Evolutionary conservation across 2,113 vertebrate genomes (phyloP).

Genomic region (Phasianus colchicus): DNA sequence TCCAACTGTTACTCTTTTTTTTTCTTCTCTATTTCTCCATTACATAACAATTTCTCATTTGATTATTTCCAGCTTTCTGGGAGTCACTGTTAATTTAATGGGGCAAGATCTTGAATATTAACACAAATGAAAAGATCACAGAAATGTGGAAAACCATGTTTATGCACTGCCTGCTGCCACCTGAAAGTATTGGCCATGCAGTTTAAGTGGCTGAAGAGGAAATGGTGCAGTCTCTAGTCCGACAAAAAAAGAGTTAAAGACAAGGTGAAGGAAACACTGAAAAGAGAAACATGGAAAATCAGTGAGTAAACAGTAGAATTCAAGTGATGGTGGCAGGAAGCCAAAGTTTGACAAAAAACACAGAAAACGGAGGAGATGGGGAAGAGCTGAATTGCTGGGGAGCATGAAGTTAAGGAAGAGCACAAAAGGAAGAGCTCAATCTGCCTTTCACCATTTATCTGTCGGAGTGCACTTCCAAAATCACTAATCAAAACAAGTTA

Average conservation of each 20-base stretch:
- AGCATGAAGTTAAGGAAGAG: neutral
- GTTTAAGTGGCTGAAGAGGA: neutral
- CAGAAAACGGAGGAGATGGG: neutral
- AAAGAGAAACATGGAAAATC: slow-evolving; percentile 27
- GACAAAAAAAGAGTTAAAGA: slow-evolving; percentile 31
- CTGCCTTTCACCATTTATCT: neutral
- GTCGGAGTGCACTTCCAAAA: neutral
- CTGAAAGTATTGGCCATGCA: neutral
- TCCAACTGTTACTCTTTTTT: neutral
- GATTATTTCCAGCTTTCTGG: neutral
- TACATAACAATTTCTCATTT: neutral
- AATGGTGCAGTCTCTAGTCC: neutral
- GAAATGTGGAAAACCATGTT: neutral
- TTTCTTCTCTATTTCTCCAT: neutral
- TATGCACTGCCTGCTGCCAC: neutral
- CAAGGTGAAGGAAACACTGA: slow-evolving; percentile 28
- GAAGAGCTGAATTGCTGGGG: neutral
- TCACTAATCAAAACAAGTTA: neutral
- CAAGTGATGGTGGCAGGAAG: neutral
- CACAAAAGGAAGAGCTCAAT: neutral
- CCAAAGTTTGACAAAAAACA: slow-evolving; percentile 24
- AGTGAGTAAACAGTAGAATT: neutral
- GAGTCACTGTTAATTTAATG: neutral
- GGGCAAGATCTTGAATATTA: neutral
- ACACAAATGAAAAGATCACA: neutral